A percentile compares a stretch with the other conserved stretches of the same genome.
Conservation (phyloP, 1,140 invertebrate species). For the Neodiprion lecontei region DNA sequence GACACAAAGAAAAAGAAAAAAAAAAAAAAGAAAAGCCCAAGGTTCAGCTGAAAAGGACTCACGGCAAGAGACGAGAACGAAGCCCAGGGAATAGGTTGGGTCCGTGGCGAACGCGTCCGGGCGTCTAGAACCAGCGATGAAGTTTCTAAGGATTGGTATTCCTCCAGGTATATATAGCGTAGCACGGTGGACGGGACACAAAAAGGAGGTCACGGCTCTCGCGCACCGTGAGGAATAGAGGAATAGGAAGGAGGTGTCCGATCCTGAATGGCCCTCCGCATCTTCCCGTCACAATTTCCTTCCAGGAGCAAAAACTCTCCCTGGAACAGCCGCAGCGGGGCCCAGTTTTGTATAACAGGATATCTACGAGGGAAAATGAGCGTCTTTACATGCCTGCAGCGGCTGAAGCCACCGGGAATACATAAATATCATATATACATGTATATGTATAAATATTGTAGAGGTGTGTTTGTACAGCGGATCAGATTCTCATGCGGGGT, state of each 20-base stretch:
- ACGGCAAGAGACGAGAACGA: background rate
- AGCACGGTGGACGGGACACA: background rate
- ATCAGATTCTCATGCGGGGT: too few species aligned
- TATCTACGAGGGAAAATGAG: background rate
- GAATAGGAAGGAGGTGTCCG: background rate
- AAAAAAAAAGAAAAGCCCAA: background rate
- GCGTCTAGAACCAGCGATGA: background rate
- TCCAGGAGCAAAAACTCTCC: background rate
- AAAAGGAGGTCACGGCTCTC: constrained; percentile 3
- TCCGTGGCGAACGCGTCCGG: background rate
- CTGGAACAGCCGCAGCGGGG: background rate
- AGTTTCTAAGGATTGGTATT: background rate
- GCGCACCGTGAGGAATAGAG: background rate
- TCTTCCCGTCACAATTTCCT: background rate
- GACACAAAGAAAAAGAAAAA: too few species aligned
- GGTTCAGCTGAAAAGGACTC: background rate
- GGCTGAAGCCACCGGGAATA: too few species aligned
- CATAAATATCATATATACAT: too few species aligned
- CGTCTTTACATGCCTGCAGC: too few species aligned
- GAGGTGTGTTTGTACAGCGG: too few species aligned
- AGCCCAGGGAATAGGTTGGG: background rate
- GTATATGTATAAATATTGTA: too few species aligned
- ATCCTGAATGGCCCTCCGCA: background rate
- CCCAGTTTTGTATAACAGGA: background rate
- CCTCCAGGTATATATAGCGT: background rate